A percentile compares a stretch with the other conserved stretches of the same genome.
Evolutionary conservation across 2,797 vertebrate genomes (phyloP).

Genomic region (Tangara arthus): DNA sequence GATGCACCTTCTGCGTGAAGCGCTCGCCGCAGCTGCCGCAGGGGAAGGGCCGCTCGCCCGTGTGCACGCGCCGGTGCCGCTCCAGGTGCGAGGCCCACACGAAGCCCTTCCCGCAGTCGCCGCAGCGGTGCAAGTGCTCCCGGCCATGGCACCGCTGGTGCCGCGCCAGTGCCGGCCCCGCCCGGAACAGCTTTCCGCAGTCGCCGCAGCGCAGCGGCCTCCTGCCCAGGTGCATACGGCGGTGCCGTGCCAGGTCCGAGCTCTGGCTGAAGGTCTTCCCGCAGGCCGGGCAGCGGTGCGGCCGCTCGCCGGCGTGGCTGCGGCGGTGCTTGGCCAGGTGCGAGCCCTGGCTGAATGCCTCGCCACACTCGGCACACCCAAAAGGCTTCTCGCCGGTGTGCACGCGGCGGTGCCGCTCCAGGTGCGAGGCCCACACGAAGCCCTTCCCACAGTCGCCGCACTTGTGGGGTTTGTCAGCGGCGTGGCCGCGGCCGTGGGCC

Average conservation of each 20-base stretch:
- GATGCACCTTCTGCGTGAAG: slow-evolving; percentile 58
- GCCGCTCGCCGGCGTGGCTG: slow-evolving; percentile 30
- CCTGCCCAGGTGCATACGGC: not conserved
- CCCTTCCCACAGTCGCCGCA: slow-evolving; percentile 56
- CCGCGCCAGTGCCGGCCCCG: not conserved
- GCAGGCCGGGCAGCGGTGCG: slow-evolving; percentile 27
- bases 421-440: slow-evolving; percentile 24
- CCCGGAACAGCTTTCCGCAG: slow-evolving; percentile 12
- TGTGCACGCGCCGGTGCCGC: slow-evolving; percentile 63
- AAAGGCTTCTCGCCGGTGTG: slow-evolving; percentile 52
- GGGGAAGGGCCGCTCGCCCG: slow-evolving; percentile 56
- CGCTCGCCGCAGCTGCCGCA: slow-evolving; percentile 52
- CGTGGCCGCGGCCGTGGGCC: not conserved
- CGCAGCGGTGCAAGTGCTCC: not conserved
- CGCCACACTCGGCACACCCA: slow-evolving; percentile 4
- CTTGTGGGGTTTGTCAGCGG: not conserved
- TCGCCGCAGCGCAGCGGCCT: not conserved
- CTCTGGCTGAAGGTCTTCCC: slow-evolving; percentile 49
- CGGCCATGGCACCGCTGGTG: not conserved
- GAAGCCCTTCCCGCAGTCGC: slow-evolving; percentile 57
- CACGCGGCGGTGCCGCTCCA: slow-evolving; percentile 57
- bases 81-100: slow-evolving; percentile 25
- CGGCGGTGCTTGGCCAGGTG: slow-evolving; percentile 59
- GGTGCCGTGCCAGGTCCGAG: slow-evolving; percentile 23
- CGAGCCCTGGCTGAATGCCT: slow-evolving; percentile 47